These are phyloP conservation scores for Bambusicola thoracicus DNA, from an alignment of 2,113 vertebrate species.

Conservation along the genomic window DNA sequence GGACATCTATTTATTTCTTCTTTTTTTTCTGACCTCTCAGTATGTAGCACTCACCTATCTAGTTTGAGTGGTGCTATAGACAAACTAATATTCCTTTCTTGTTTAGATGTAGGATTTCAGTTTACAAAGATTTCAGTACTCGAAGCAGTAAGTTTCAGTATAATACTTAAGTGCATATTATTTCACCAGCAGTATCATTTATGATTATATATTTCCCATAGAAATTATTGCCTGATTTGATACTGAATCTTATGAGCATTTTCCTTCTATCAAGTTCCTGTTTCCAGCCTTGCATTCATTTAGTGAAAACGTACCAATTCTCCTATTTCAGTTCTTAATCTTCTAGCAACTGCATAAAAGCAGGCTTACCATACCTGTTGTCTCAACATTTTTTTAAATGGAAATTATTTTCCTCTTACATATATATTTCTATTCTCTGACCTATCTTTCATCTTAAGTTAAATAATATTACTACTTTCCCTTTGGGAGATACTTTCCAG, in stretches of 20 bases:
- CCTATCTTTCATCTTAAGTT: not conserved
- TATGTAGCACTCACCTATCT: not conserved
- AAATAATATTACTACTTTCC: not conserved
- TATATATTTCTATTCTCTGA: not conserved
- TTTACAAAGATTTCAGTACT: not conserved
- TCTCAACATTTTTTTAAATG: not conserved
- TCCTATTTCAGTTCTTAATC: not conserved
- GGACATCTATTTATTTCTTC: not conserved
- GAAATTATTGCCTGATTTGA: not conserved
- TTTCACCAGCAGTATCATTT: not conserved
- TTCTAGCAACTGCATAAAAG: not conserved
- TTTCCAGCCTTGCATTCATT: not conserved
- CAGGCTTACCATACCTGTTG: fast-evolving
- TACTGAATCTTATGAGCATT: not conserved
- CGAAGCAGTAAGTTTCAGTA: not conserved
- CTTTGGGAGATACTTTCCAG: not conserved
- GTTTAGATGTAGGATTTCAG: not conserved
- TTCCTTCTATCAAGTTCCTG: not conserved
- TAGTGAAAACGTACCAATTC: not conserved
- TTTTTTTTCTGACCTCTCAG: not conserved
- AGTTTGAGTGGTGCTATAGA: not conserved
- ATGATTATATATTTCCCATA: not conserved
- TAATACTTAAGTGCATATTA: not conserved
- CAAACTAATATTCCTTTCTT: not conserved
- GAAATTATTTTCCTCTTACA: not conserved